These are phyloP conservation scores for Brachionus calyciflorus DNA, from an alignment of 1,140 invertebrate genomes.

Conservation along the genomic window DNA sequence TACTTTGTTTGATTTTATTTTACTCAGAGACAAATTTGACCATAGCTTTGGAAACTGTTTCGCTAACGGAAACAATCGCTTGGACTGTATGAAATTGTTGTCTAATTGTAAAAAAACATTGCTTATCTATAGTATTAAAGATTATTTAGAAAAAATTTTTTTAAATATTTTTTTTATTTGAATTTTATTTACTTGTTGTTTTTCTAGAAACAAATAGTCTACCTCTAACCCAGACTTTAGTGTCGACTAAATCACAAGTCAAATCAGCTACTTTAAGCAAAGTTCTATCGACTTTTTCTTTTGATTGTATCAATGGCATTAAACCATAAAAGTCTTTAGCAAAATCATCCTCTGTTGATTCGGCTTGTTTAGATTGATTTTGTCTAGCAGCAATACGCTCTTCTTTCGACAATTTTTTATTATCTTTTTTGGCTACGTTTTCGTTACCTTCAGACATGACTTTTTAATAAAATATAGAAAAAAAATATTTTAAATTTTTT, in stretches of 20 bases:
- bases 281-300: slow-evolving; percentile 65
- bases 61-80: slow-evolving; percentile 76
- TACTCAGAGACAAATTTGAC: slow-evolving; percentile 83
- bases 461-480: too few species aligned
- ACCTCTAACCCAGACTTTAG: slow-evolving; percentile 75
- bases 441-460: slow-evolving; percentile 38
- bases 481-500: too few species aligned
- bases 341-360: slow-evolving; percentile 67
- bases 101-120: slow-evolving; percentile 90
- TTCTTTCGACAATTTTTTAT: slow-evolving; percentile 43
- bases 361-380: neutral
- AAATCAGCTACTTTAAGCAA: slow-evolving; percentile 68
- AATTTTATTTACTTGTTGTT: slow-evolving; percentile 66
- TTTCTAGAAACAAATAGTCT: slow-evolving; percentile 84
- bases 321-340: slow-evolving; percentile 73
- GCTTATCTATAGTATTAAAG: slow-evolving; percentile 71
- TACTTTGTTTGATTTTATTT: too few species aligned
- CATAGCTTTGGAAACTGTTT: slow-evolving; percentile 87
- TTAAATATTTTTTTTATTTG: neutral
- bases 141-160: slow-evolving; percentile 49
- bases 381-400: slow-evolving; percentile 42
- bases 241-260: slow-evolving; percentile 62
- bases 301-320: slow-evolving; percentile 74
- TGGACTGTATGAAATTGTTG: slow-evolving; percentile 89
- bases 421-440: neutral